phyloP scores from a whole-genome alignment of 2,113 vertebrate species.

The Indicator indicator region DNA sequence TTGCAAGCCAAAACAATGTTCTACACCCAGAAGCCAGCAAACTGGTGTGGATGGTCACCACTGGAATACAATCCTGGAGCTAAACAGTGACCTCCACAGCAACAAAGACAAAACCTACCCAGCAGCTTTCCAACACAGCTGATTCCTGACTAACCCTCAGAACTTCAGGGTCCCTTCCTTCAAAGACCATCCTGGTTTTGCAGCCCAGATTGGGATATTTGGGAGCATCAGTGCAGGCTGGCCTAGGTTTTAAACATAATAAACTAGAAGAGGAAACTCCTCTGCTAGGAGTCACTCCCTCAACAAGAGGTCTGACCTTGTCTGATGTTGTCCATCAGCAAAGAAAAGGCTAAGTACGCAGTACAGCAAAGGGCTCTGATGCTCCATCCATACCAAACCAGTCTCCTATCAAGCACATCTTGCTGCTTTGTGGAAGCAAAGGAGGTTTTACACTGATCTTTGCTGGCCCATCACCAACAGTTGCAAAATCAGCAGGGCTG shows the following conservation, averaged over 20 bases:
- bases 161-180: neutral
- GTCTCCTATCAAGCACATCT: neutral
- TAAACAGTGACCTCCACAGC: neutral
- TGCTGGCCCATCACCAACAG: neutral
- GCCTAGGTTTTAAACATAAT: neutral
- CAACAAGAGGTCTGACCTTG: neutral
- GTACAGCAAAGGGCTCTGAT: neutral
- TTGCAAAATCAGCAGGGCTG: neutral
- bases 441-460: neutral
- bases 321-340: neutral
- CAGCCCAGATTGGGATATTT: neutral
- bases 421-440: neutral
- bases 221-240: neutral
- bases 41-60: neutral
- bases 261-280: neutral
- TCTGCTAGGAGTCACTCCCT: neutral
- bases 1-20: neutral
- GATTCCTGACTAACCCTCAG: fast-evolving
- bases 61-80: neutral
- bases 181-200: neutral
- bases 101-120: neutral
- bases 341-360: neutral
- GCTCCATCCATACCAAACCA: neutral
- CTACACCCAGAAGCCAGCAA: neutral
- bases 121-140: neutral